Percentiles rank a stretch among this genome's conserved stretches.
Conservation (phyloP, 2,888 invertebrate species). For the Dasysyrphus tricinctus region DNA sequence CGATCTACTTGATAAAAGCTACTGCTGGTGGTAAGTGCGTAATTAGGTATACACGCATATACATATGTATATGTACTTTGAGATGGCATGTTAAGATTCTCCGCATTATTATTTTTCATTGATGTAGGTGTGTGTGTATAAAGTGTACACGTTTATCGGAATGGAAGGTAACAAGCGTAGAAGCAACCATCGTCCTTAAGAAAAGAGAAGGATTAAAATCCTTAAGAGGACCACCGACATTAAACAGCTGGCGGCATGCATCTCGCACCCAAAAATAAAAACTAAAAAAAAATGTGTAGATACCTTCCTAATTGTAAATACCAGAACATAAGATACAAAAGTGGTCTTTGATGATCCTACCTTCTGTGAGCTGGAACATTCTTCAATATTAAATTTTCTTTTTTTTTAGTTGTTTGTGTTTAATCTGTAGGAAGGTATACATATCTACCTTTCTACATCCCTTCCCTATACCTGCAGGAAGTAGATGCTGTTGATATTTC, state of each 20-base stretch:
- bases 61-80: neutral
- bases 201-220: conserved; percentile 44
- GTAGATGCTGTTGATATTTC: conserved; percentile 40
- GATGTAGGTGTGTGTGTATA: neutral
- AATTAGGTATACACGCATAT: neutral
- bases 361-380: conserved; percentile 24
- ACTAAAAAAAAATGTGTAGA: neutral
- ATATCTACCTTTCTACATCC: neutral
- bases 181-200: conserved; percentile 35
- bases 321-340: neutral
- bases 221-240: conserved; percentile 41
- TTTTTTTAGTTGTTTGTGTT: neutral
- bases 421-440: neutral
- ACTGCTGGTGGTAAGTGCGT: conserved; percentile 10
- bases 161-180: neutral
- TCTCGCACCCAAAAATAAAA: conserved; percentile 29
- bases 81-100: neutral
- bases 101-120: conserved; percentile 8
- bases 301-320: neutral
- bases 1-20: conserved; percentile 49
- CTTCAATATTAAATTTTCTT: conserved; percentile 4
- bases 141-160: neutral
- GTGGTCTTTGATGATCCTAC: conserved; percentile 7
- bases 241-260: conserved; percentile 68
- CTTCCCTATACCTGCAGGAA: conserved; percentile 21